Evolutionary conservation across 2,797 vertebrate species (phyloP).

Genomic region (Fratercula arctica): DNA sequence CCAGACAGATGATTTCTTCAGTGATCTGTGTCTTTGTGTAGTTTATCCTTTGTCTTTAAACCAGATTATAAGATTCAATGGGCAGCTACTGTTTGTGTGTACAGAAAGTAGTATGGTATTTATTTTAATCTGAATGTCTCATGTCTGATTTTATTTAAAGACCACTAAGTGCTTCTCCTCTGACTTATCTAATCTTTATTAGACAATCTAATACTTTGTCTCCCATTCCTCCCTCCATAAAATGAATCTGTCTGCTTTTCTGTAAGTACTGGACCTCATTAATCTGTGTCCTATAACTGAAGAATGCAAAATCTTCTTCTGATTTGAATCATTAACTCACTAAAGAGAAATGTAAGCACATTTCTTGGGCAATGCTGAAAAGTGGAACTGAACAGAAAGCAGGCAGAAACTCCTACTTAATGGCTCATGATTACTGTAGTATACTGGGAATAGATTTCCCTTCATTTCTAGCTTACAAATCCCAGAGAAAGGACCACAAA

Average conservation of each 20-base stretch:
- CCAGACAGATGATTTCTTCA: background rate
- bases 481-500: background rate
- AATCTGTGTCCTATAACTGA: background rate
- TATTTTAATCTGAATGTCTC: constrained; percentile 29
- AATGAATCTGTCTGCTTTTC: constrained; percentile 44
- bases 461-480: background rate
- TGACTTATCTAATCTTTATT: constrained; percentile 42
- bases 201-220: constrained; percentile 41
- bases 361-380: constrained; percentile 33
- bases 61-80: background rate
- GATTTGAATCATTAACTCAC: background rate
- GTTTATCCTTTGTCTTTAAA: constrained; percentile 28
- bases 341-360: constrained; percentile 25
- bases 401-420: background rate
- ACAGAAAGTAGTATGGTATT: background rate
- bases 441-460: background rate
- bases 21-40: background rate
- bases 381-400: background rate
- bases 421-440: background rate
- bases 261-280: background rate
- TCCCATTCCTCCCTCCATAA: background rate
- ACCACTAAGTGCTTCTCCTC: constrained; percentile 28
- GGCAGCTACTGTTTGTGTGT: background rate
- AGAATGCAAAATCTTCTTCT: background rate
- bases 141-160: constrained; percentile 39